Base-by-base conservation (phyloP, 2,888 invertebrate genomes). In the Cheilosia variabilis region DNA sequence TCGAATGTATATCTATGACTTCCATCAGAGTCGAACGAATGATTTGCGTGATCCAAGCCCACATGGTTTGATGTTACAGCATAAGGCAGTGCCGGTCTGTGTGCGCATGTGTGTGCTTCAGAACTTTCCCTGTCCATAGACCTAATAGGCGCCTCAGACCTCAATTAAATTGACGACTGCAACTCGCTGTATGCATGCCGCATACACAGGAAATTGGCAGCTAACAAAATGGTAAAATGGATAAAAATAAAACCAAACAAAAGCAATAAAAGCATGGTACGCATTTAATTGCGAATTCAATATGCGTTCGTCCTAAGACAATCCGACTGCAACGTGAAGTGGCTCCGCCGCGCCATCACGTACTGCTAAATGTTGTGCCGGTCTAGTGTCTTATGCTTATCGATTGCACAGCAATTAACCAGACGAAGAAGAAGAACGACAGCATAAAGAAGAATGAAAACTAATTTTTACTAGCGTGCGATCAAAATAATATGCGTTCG, bases 121-220 rank as follows among this genome's bases (percentile, higher is more conserved):
- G 84, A 79, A 84, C 84, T 84, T 84, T 84, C 84, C 84, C 79
- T 75, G 57, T 78, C 19, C 27, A 19, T 9, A 34, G 45, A 65
- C 47, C 71, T 41, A 60, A 19, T 22, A 66, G 84, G 84, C 84
- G 84, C 84, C 84, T 55, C 52, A 86, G 77, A 71, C 66, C 71
- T 80, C 66, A 52, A 57, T 80, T 79, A 47, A 86, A 80, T 76
- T 66, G 80, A 71, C 58, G 65, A 62, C 43, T 72, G 52, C 58
- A 66, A 60, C 47, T 80, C 47, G 76, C 45, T 66, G 34, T 31
- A 66, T 79, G 79, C 72, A 45, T 24, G 71, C 57, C 52, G 66
- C 84, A 86, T 86, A 86, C 71, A 71, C 84, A 86, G 84, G 84
- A 86, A 80, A 86, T 80, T 86, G 80, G 69, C 71, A 76, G 80